Evolutionary conservation across 1,140 invertebrate species (phyloP).

Genomic region (Bombus sylvicola): DNA sequence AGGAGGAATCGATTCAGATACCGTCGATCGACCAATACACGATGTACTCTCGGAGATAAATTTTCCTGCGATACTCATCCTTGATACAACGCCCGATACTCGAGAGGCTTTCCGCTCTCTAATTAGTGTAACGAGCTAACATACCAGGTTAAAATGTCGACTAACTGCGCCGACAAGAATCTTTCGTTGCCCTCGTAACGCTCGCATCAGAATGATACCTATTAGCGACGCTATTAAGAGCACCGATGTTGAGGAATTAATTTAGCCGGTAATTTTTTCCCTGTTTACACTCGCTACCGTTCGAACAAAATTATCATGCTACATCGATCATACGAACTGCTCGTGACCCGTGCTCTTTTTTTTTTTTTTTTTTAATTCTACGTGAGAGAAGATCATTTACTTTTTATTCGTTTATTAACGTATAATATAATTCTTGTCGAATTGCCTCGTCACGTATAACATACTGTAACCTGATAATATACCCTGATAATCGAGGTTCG

Average conservation of each 20-base stretch:
- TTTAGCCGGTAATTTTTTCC: slow-evolving; percentile 15
- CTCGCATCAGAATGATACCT: slow-evolving; percentile 27
- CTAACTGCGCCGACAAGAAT: slow-evolving; percentile 36
- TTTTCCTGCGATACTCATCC: slow-evolving; percentile 30
- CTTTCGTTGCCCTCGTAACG: slow-evolving; percentile 17
- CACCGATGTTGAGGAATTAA: slow-evolving; percentile 36
- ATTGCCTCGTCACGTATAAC: no score
- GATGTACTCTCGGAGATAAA: neutral
- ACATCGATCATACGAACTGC: neutral
- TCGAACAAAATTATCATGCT: neutral
- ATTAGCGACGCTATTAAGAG: slow-evolving; percentile 30
- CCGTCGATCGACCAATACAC: neutral
- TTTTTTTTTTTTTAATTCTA: no score
- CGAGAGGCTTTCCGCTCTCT: slow-evolving; percentile 37
- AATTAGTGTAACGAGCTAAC: slow-evolving; percentile 57
- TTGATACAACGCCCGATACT: slow-evolving; percentile 6
- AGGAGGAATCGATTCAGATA: neutral
- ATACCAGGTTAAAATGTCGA: slow-evolving; percentile 38
- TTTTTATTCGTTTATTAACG: no score
- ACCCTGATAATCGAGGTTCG: no score
- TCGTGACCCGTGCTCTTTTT: neutral
- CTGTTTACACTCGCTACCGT: neutral
- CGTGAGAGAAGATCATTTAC: no score
- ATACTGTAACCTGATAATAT: no score
- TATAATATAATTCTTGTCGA: no score